A percentile compares a stretch with the other conserved stretches of the same genome.
Evolutionary conservation across 2,888 invertebrate genomes (phyloP).

Genomic region (Caenorhabditis macrosperma): DNA sequence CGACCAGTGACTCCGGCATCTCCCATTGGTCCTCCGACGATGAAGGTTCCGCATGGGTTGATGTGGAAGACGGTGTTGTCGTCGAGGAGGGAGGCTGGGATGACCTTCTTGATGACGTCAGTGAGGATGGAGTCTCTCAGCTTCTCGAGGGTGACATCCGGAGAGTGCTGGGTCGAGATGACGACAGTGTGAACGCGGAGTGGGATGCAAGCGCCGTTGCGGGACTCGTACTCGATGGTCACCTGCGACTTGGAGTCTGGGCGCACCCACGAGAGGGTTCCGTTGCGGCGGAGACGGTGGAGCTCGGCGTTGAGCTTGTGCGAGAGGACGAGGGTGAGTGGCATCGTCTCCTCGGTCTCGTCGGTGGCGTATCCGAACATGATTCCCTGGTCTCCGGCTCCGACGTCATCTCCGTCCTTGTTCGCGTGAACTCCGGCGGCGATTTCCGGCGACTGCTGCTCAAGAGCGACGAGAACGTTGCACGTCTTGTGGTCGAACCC

Average conservation of each 20-base stretch:
- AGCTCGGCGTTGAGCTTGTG: constrained; percentile 93
- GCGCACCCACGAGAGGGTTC: constrained; percentile 94
- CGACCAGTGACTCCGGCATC: constrained; percentile 87
- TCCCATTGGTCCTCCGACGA: constrained; percentile 90
- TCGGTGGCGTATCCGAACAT: constrained; percentile 99
- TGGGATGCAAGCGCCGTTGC: constrained; percentile 95
- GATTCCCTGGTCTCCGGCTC: constrained; percentile 98
- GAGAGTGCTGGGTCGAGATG: constrained; percentile 95
- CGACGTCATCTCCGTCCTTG: constrained; percentile 88
- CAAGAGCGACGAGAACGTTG: constrained; percentile 96
- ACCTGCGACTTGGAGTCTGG: constrained; percentile 97
- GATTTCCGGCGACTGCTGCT: constrained; percentile 94
- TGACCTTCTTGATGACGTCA: constrained; percentile 86
- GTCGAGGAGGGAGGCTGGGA: constrained; percentile 93
- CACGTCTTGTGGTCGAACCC: constrained; percentile 99
- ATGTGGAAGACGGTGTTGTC: constrained; percentile 93
- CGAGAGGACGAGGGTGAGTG: constrained; percentile 91
- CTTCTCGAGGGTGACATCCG: constrained; percentile 86
- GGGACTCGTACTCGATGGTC: constrained; percentile 94
- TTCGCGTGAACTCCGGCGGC: constrained; percentile 93
- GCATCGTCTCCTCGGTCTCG: constrained; percentile 98
- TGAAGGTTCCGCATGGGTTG: constrained; percentile 97
- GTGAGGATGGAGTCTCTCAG: constrained; percentile 83
- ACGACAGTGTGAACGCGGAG: constrained; percentile 96
- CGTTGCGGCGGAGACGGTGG: constrained; percentile 90